Conservation (phyloP, 1,140 invertebrate species). For the Aphis gossypii region DNA sequence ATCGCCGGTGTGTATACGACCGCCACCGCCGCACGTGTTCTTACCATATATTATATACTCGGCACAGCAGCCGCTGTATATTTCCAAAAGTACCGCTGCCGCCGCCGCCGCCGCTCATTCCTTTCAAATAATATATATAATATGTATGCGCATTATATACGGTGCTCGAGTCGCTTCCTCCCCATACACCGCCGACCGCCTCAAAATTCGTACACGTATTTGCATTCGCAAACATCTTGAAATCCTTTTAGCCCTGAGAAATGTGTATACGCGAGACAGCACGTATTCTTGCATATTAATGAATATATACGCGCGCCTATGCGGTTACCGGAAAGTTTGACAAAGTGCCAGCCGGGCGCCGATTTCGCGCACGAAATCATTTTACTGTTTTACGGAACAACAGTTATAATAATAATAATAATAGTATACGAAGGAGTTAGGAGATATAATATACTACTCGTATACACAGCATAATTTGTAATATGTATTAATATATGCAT, state of each 20-base stretch:
- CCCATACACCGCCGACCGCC: background rate
- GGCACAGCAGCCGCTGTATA: background rate
- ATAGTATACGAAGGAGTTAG: background rate
- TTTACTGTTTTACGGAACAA: background rate
- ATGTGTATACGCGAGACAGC: slow-evolving; percentile 38
- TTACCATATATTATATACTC: slow-evolving; percentile 47
- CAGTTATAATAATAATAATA: slow-evolving; percentile 28
- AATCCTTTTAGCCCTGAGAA: slow-evolving; percentile 57
- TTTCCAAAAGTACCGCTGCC: slow-evolving; percentile 54
- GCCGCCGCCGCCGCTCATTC: background rate
- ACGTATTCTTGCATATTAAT: slow-evolving; percentile 56
- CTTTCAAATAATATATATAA: background rate
- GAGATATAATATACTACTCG: no score
- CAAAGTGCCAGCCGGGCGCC: slow-evolving; percentile 44
- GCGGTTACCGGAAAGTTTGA: slow-evolving; percentile 50
- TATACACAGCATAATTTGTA: background rate
- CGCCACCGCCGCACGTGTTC: slow-evolving; percentile 39
- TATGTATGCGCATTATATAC: background rate
- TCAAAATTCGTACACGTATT: slow-evolving; percentile 36
- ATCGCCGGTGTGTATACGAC: background rate
- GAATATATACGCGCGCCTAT: background rate
- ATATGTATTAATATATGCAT: background rate
- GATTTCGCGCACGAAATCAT: slow-evolving; percentile 48
- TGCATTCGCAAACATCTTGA: slow-evolving; percentile 56
- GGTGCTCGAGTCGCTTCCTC: background rate